Evolutionary conservation across 2,113 vertebrate species (phyloP), one percentile per base, ranked within the genome.

Genomic region (Panthera uncia): DNA sequence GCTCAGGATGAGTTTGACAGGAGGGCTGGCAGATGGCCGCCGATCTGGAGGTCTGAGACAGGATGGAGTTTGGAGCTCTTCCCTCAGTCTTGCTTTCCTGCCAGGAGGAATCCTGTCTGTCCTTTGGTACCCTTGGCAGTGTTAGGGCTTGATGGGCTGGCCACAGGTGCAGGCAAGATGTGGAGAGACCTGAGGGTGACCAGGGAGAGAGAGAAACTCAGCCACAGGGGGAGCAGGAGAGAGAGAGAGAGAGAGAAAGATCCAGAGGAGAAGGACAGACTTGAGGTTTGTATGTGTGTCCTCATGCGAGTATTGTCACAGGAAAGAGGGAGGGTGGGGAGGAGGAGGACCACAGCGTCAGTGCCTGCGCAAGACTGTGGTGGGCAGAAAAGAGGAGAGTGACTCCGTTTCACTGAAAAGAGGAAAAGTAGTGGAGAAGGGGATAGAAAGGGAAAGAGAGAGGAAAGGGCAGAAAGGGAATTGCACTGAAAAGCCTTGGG

Each of bases 1-100:
- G 93, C 86, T 82, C 57, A 79, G 74, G 97, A 93, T 82, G 97
- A 97, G 96, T 98, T 98, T 98, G 97, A 80, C 65, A 11, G 91
- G 88, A 94, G 96, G 73, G 93, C 93, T 98, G 98, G 98, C 98
- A 98, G 98, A 98, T 94, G 98, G 96, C 2, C 0, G 68, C 10
- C 73, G 89, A 76, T 97, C 96, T 97, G 97, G 97, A 98, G 80
- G 92, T 27, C 91, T 97, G 97, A 63, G 89, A 91, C 94, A 94
- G 95, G 29, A 21, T 2, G 3, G 97, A n/a, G 88, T 66, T 88
- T 36, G 98, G 97, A 61, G 5, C 74, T 80, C 61, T 81, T 38
- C 2, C 13, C 1, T 3, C 12, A 41, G n/a, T 21, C 7, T 33
- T 3, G 2, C 10, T 1, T 55, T 68, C 79, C 78, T 21, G 16